Percentiles rank a stretch among this genome's conserved stretches.
These are phyloP conservation scores for Trichomycterus rosablanca DNA, from an alignment of 2,113 vertebrate genomes.

Conservation along the genomic window DNA sequence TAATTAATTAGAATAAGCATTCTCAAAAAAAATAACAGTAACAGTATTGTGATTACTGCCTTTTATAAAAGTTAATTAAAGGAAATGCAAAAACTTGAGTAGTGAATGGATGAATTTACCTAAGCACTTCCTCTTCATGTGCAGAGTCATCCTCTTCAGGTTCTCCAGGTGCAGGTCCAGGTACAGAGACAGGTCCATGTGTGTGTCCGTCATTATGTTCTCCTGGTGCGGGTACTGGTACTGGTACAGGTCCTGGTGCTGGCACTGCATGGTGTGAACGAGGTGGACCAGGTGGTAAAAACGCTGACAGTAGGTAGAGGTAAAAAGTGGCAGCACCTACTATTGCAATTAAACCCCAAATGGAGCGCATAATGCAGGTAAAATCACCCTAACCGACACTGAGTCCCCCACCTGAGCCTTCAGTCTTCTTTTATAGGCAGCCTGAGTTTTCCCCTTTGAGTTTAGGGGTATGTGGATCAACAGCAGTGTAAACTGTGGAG, in stretches of 20 bases:
- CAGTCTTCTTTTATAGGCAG: conserved; percentile 19
- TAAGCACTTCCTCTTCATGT: conserved; percentile 23
- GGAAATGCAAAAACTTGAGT: neutral
- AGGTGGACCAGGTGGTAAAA: conserved; percentile 57
- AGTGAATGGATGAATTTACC: conserved; percentile 8
- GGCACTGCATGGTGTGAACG: neutral
- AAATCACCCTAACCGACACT: neutral
- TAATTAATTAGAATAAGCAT: too few relatives aligned
- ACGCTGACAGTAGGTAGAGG: conserved; percentile 66
- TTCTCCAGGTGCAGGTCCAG: neutral
- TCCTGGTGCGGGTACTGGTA: neutral
- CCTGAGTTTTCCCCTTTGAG: conserved; percentile 18
- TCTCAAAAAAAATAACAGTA: too few relatives aligned
- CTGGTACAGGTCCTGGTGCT: neutral
- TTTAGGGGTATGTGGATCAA: conserved; percentile 31
- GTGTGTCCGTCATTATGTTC: neutral
- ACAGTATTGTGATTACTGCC: too few relatives aligned
- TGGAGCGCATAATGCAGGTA: conserved; percentile 59
- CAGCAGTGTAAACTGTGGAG: conserved; percentile 6
- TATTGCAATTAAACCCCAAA: conserved; percentile 57
- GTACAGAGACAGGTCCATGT: too few relatives aligned
- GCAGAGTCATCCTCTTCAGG: neutral
- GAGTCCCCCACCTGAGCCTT: neutral
- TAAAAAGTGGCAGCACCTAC: conserved; percentile 62
- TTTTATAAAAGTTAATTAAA: too few relatives aligned